These are phyloP conservation scores for Drosophila subpulchrella DNA, from an alignment of 1,140 invertebrate species.

Conservation along the genomic window DNA sequence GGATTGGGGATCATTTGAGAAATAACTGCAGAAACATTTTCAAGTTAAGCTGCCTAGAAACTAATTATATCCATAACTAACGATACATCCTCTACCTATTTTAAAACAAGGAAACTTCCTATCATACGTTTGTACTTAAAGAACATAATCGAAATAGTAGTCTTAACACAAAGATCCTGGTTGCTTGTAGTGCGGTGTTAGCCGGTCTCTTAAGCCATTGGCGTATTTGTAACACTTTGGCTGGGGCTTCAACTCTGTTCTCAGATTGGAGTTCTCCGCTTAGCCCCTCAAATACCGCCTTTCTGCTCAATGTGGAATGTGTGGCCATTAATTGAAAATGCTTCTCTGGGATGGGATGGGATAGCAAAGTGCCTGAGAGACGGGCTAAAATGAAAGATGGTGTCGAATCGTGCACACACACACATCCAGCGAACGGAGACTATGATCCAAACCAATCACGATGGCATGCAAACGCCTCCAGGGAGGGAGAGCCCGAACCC, in stretches of 20 bases:
- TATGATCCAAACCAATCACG: constrained; percentile 71
- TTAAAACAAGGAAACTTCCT: too few relatives aligned
- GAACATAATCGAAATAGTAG: too few relatives aligned
- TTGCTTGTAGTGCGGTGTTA: constrained; percentile 23
- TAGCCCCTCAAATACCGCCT: not conserved
- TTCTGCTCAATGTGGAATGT: constrained; percentile 56
- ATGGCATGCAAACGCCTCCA: constrained; percentile 76
- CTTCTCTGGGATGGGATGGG: constrained; percentile 27
- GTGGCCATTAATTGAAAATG: constrained; percentile 82
- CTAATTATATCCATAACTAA: too few relatives aligned
- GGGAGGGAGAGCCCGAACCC: constrained; percentile 36
- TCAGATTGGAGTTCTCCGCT: constrained; percentile 8
- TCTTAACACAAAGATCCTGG: not conserved
- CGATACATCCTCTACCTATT: too few relatives aligned
- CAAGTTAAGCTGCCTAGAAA: too few relatives aligned
- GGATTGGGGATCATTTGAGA: too few relatives aligned
- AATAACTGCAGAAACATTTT: too few relatives aligned
- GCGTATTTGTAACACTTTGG: constrained; percentile 63
- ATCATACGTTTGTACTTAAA: too few relatives aligned
- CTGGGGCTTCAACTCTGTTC: constrained; percentile 10
- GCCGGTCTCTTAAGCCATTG: constrained; percentile 50
- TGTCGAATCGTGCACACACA: constrained; percentile 73
- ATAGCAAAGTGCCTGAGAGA: constrained; percentile 53
- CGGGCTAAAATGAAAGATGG: constrained; percentile 75
- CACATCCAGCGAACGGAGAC: constrained; percentile 19